Conservation (phyloP, 2,797 vertebrate species). For the Xiphorhynchus erythropygius region DNA sequence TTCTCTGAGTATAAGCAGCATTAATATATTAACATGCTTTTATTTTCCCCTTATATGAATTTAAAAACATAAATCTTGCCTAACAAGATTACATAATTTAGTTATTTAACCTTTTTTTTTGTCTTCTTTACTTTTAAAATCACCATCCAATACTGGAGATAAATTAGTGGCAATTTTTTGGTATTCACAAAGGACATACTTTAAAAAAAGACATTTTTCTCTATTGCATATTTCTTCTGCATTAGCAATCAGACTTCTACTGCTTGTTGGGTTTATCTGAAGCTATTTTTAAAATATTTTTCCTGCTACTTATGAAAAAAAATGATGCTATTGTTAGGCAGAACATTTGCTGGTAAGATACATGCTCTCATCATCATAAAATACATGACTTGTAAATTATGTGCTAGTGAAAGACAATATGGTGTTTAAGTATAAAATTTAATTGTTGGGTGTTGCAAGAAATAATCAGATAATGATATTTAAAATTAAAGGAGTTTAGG, state of each 20-base stretch:
- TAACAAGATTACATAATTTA: not conserved
- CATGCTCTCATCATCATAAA: constrained; percentile 16
- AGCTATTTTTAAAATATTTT: constrained; percentile 24
- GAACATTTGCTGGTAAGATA: not conserved
- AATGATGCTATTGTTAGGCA: constrained; percentile 25
- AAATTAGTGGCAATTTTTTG: not conserved
- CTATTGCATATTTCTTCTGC: constrained; percentile 2
- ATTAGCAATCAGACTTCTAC: not conserved
- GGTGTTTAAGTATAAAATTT: not conserved
- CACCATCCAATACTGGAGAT: not conserved
- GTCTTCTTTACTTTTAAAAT: not conserved
- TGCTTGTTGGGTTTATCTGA: not conserved
- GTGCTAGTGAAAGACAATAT: not conserved
- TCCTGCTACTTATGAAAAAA: not conserved
- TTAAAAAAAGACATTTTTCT: not conserved
- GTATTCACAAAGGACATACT: not conserved
- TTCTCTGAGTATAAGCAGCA: not conserved
- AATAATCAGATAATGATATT: not conserved
- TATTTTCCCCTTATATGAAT: not conserved
- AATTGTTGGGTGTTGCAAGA: not conserved
- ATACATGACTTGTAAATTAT: constrained; percentile 5
- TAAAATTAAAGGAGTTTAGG: not conserved
- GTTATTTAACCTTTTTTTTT: not conserved
- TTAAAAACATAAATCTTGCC: not conserved
- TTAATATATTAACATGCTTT: not conserved